Conservation (phyloP, 1,140 invertebrate genomes). For the Homalodisca vitripennis region DNA sequence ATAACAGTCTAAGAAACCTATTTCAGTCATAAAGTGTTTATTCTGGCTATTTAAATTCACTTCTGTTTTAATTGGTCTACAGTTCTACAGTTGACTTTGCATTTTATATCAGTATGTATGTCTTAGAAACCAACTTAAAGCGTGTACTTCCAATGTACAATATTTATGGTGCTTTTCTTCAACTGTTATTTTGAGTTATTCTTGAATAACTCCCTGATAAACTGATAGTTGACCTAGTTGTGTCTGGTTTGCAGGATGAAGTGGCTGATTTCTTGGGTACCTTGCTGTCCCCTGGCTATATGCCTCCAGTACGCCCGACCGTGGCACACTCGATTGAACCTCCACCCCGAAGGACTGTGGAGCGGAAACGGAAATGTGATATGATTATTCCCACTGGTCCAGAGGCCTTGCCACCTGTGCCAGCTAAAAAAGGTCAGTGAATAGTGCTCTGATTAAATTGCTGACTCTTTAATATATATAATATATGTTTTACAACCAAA, state of each 20-base stretch:
- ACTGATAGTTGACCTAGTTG: too few relatives aligned
- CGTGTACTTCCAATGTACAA: background rate
- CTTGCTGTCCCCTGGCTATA: conserved; percentile 15
- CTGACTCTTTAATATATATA: too few relatives aligned
- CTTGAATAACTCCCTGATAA: background rate
- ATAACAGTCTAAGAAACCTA: too few relatives aligned
- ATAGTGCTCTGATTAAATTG: too few relatives aligned
- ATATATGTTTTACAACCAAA: too few relatives aligned
- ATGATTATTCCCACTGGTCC: too few relatives aligned
- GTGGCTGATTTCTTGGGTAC: conserved; percentile 34
- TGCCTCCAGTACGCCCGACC: background rate
- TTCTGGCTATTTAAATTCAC: too few relatives aligned
- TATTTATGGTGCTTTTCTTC: background rate
- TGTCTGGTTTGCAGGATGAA: conserved; percentile 33
- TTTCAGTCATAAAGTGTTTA: too few relatives aligned
- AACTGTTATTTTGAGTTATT: background rate
- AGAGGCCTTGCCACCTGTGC: too few relatives aligned
- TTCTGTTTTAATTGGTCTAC: background rate
- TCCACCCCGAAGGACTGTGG: background rate
- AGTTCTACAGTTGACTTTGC: background rate
- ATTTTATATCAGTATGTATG: background rate
- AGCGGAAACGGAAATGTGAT: too few relatives aligned
- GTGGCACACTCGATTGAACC: background rate
- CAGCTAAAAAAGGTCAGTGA: too few relatives aligned
- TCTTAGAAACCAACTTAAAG: background rate